Conservation (phyloP, 1,140 invertebrate species). For the Drosophila paulistorum region DNA sequence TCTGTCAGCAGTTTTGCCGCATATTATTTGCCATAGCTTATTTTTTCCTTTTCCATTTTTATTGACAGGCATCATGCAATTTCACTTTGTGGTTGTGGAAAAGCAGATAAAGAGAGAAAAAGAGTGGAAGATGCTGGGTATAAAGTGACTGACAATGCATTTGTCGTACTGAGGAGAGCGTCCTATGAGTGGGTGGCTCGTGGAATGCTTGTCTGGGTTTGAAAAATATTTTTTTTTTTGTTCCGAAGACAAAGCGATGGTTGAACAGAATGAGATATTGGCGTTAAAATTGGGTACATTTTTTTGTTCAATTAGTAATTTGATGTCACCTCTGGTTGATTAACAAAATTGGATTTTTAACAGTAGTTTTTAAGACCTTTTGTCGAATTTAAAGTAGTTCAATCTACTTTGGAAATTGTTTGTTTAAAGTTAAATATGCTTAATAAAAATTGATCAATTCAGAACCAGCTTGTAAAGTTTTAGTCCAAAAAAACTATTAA, state of each 20-base stretch:
- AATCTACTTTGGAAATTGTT: no score
- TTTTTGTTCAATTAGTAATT: neutral
- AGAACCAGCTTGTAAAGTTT: no score
- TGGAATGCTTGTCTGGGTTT: neutral
- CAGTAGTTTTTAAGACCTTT: no score
- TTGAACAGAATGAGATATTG: neutral
- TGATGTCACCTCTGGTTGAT: neutral
- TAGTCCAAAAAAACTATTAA: no score
- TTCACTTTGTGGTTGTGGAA: conserved; percentile 27
- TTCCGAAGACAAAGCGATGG: neutral
- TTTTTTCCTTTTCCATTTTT: conserved; percentile 12
- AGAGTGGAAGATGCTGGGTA: neutral
- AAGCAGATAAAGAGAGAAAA: neutral
- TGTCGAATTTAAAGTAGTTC: no score
- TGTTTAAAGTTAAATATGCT: no score
- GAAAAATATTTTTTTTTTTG: neutral
- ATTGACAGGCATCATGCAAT: conserved; percentile 24
- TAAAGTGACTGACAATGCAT: neutral
- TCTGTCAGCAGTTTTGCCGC: conserved; percentile 23
- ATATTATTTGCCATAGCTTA: conserved; percentile 18
- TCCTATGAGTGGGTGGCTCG: neutral
- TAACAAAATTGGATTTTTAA: neutral
- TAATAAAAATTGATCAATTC: no score
- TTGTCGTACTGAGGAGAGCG: neutral
- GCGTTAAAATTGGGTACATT: neutral